Evolutionary conservation across 2,797 vertebrate genomes (phyloP), one percentile per base, ranked within the genome.

Genomic region (Acanthornis magna): DNA sequence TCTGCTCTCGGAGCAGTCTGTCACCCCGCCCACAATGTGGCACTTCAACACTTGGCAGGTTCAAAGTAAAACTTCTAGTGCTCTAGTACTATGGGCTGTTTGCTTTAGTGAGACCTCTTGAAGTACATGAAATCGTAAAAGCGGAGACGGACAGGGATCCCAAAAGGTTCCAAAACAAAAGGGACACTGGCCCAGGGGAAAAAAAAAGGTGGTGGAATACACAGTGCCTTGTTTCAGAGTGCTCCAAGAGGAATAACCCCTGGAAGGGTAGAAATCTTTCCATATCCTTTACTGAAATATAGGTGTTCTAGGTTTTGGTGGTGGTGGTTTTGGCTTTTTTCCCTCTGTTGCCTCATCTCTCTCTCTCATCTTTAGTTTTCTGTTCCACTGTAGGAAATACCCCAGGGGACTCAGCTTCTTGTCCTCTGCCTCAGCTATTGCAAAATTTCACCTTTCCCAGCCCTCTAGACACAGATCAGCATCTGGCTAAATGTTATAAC

Each of bases 31-130:
- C 78, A 78, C 73, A 63, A 0, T 3, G n/a, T 40, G 58, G 73
- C 47, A 76, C 87, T 79, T 89, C 54, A 86, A 27, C 74, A 57
- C 65, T 89, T 53, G 20, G 27, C 75, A 91, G 30, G 38, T 60
- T 85, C 60, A 84, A 83, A 94, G 74, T 20, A 77, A 63, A 91
- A n/a, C 19, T 88, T 77, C 36, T n/a, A 30, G 26, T 58, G 62
- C 73, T 71, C 65, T 20, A 27, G 13, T 40, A 18, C 40, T n/a
- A 36, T 10, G 57, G 45, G 72, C 29, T 80, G 50, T 36, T 61
- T 30, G 20, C 19, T 85, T 75, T 65, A 65, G 72, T 4, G 20
- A 76, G 13, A 55, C 17, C 16, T 72, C 74, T 87, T 51, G 23
- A 77, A 88, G 34, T 11, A 71, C 32, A 23, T n/a, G 21, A 89